Percentiles rank a stretch among this genome's conserved stretches.
These are phyloP conservation scores for Pholis gunnellus DNA, from an alignment of 2,113 vertebrate genomes.

Conservation along the genomic window DNA sequence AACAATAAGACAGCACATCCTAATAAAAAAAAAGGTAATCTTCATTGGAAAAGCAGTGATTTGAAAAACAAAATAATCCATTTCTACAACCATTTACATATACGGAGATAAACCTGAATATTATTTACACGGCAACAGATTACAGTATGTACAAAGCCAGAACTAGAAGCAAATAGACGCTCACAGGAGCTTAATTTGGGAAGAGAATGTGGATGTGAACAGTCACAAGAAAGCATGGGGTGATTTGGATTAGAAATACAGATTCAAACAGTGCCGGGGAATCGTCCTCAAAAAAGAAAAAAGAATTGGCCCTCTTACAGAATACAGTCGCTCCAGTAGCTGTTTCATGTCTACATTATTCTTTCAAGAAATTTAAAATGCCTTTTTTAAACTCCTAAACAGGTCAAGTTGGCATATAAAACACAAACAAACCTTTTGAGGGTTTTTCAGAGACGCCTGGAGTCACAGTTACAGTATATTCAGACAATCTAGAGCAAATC, in stretches of 20 bases:
- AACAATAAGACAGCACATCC: constrained; percentile 61
- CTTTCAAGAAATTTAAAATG: constrained; percentile 32
- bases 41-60: constrained; percentile 75
- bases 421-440: not conserved
- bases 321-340: constrained; percentile 41
- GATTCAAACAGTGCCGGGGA: constrained; percentile 62
- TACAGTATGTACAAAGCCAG: constrained; percentile 76
- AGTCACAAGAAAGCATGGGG: constrained; percentile 33
- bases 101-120: constrained; percentile 67
- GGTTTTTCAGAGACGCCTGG: constrained; percentile 19
- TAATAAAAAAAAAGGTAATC: constrained; percentile 58
- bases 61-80: constrained; percentile 38
- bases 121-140: constrained; percentile 80
- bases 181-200: constrained; percentile 37
- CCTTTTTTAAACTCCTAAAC: constrained; percentile 40
- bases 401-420: not conserved
- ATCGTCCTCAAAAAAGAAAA: constrained; percentile 56
- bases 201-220: constrained; percentile 27
- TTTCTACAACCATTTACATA: constrained; percentile 83
- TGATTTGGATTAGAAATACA: constrained; percentile 51
- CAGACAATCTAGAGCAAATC: constrained; percentile 58
- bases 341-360: constrained; percentile 25
- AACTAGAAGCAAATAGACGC: constrained; percentile 53
- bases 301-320: constrained; percentile 33
- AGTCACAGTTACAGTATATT: constrained; percentile 66